Evolutionary conservation across 35 echinoderm and acorn worm species (phyloP).

Genomic region (Chiridota heheva): DNA sequence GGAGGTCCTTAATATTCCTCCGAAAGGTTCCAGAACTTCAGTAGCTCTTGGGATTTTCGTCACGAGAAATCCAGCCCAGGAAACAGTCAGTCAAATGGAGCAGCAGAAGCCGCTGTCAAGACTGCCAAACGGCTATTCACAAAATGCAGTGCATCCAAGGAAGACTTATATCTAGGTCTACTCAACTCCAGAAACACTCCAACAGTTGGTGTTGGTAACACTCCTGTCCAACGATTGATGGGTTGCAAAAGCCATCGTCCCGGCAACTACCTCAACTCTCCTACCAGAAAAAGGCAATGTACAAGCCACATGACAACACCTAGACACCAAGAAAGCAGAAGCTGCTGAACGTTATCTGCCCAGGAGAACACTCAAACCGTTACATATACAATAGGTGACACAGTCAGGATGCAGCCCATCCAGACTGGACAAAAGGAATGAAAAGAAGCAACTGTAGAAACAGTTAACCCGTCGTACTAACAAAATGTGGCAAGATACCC

Average conservation of each 20-base stretch:
- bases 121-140: conserved; percentile 22
- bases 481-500: conserved; percentile 2
- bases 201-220: neutral
- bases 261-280: too few relatives aligned
- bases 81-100: conserved; percentile 19
- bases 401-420: conserved; percentile 15
- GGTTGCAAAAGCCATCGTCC: neutral
- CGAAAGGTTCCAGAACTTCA: neutral
- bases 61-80: conserved; percentile 1
- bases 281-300: neutral
- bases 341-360: neutral
- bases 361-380: neutral
- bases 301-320: neutral
- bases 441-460: conserved; percentile 7
- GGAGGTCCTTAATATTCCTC: conserved; percentile 25
- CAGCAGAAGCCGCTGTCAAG: conserved; percentile 22
- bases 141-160: conserved; percentile 4
- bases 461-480: conserved; percentile 7
- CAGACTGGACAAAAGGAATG: conserved; percentile 7
- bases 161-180: conserved; percentile 13
- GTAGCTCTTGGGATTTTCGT: neutral
- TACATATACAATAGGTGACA: conserved; percentile 11
- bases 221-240: neutral
- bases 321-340: neutral
- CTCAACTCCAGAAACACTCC: neutral